Evolutionary conservation across 2,888 invertebrate species (phyloP), one percentile per base, ranked within the genome.

Genomic region (Lacanobia wlatinum): DNA sequence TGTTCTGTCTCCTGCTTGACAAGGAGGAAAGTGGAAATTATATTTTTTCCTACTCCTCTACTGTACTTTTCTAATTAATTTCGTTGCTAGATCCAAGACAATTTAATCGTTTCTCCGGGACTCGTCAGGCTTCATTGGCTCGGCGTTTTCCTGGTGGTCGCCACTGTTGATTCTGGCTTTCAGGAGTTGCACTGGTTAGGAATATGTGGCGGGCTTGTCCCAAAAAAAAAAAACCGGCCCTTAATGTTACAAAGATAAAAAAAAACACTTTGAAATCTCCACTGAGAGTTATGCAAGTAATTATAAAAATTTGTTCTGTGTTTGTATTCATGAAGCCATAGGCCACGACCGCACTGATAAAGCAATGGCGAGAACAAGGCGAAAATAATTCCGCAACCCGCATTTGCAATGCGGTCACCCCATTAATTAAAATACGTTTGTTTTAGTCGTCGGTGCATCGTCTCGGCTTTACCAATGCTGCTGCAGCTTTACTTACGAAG

Each of bases 341-440:
- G 46, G 28, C 59, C 4, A 63, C 56, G 23, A 65, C 34, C 68
- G 14, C 48, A 56, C 48, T 67, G 62, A 50, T 56, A 53, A 60
- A 64, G 48, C 59, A 66, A 79, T 16, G 55, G 56, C 52, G 56
- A 58, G 38, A 73, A 81, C 50, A 70, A 73, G 53, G 65, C 66
- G 53, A 70, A 77, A 73, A 64, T 73, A 58, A 73, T 58, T 56
- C 59, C 46, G 8, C 48, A 60, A 71, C 34, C 69, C 46, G 73
- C 56, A 70, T 73, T 81, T 78, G 59, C 73, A 67, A 73, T 53
- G 60, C 66, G 66, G 46, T 60, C 63, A 73, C 66, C 43, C 52
- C 73, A 81, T 81, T 80, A 77, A 80, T 80, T 80, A 81, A 73
- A 80, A 81, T 78, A 77, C 60, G 60, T 81, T 73, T 60, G 78